Percentiles rank a stretch among this genome's conserved stretches.
Conservation (phyloP, 2,797 vertebrate species). For the Coregonus suidteri region DNA sequence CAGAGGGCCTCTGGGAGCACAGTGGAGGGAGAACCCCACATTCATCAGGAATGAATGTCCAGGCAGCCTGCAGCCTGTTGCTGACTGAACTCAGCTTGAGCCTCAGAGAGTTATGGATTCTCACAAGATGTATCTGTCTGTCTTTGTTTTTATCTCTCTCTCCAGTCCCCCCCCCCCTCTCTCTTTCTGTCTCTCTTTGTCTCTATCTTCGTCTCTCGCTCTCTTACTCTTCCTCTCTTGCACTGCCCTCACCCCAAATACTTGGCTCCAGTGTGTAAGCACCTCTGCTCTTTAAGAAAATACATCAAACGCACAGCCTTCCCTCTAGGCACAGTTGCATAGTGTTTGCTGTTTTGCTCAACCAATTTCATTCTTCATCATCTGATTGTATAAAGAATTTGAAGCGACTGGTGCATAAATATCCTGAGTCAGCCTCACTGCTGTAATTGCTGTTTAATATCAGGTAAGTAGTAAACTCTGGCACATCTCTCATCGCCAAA, state of each 20-base stretch:
- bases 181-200: not conserved
- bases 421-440: not conserved
- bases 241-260: not conserved
- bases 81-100: not conserved
- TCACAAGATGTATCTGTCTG: not conserved
- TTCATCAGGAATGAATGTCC: slow-evolving; percentile 36
- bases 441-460: not conserved
- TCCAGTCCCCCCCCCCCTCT: not conserved
- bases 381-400: slow-evolving; percentile 46
- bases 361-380: slow-evolving; percentile 38
- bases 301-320: not conserved
- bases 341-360: slow-evolving; percentile 21
- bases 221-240: not conserved
- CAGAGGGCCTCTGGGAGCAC: slow-evolving; percentile 8
- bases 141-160: not conserved
- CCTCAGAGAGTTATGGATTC: not conserved
- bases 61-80: not conserved
- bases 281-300: slow-evolving; percentile 6
- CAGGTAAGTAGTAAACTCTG: slow-evolving; percentile 19
- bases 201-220: not conserved
- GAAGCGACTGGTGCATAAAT: not conserved
- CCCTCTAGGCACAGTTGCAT: not conserved
- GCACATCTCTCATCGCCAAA: slow-evolving; percentile 2
- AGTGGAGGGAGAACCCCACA: slow-evolving; percentile 26
- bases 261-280: slow-evolving; percentile 17